Percentiles rank a stretch among this genome's conserved stretches.
These are phyloP conservation scores for Maniola hyperantus DNA, from an alignment of 2,888 invertebrate genomes.

Conservation along the genomic window DNA sequence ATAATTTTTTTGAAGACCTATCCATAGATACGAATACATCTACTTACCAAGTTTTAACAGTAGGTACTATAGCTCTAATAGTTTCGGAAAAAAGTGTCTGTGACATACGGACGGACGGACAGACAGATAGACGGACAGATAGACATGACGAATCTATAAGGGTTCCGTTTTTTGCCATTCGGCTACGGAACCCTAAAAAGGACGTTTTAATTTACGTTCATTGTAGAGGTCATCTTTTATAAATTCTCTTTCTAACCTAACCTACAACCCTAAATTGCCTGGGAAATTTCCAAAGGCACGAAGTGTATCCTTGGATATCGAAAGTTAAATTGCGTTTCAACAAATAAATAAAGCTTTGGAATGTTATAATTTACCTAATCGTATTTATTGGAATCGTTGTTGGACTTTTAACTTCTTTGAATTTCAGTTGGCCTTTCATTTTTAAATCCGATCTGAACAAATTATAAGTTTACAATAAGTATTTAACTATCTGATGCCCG, in stretches of 20 bases:
- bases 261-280: background rate
- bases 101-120: too few species aligned
- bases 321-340: conserved; percentile 11
- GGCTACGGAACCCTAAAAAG: too few species aligned
- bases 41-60: too few species aligned
- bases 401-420: background rate
- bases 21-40: too few species aligned
- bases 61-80: too few species aligned
- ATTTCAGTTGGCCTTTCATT: background rate
- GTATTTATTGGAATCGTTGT: background rate
- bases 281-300: conserved; percentile 11
- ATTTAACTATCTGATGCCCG: too few species aligned
- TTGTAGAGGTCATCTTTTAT: background rate
- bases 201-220: background rate
- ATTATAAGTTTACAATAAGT: too few species aligned
- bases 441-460: background rate
- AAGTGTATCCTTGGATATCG: conserved; percentile 9
- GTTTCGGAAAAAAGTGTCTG: too few species aligned
- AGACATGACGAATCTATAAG: too few species aligned
- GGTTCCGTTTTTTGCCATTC: too few species aligned
- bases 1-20: too few species aligned
- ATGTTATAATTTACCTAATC: background rate
- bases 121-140: too few species aligned
- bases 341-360: background rate
- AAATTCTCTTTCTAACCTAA: background rate